Evolutionary conservation across 1,140 invertebrate species (phyloP).

Genomic region (Formica selysi): DNA sequence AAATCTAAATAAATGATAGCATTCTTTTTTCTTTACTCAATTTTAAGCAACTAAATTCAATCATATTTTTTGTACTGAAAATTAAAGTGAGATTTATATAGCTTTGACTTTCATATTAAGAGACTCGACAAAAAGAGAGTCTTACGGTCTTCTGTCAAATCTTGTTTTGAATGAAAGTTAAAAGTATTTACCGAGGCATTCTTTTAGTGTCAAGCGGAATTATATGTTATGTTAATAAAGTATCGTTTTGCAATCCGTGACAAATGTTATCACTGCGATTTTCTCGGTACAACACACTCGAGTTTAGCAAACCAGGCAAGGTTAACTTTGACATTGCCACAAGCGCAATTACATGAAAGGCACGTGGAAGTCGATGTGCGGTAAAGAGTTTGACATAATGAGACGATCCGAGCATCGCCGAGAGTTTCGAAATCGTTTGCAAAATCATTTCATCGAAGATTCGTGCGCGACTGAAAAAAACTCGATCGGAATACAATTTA

Average conservation of each 20-base stretch:
- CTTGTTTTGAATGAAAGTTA: background rate
- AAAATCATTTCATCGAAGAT: background rate
- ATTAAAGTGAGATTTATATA: background rate
- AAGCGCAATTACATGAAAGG: background rate
- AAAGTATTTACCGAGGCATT: background rate
- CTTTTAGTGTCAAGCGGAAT: background rate
- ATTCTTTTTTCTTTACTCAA: background rate
- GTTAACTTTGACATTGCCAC: conserved; percentile 59
- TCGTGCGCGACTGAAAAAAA: background rate
- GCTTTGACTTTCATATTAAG: background rate
- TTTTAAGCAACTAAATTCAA: background rate
- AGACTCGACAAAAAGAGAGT: background rate
- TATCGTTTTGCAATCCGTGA: background rate
- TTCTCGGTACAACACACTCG: conserved; percentile 9
- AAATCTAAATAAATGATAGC: background rate
- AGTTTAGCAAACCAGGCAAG: conserved; percentile 60
- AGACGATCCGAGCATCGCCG: background rate
- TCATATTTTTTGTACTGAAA: background rate
- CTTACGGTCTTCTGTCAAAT: background rate
- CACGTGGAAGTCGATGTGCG: conserved; percentile 35
- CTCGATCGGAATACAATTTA: background rate
- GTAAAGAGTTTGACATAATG: conserved; percentile 13
- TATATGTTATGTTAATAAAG: background rate
- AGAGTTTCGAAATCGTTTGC: background rate
- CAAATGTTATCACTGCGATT: conserved; percentile 17